These are phyloP conservation scores for Caenorhabditis remanei DNA, from an alignment of 1,140 invertebrate species.

Conservation along the genomic window DNA sequence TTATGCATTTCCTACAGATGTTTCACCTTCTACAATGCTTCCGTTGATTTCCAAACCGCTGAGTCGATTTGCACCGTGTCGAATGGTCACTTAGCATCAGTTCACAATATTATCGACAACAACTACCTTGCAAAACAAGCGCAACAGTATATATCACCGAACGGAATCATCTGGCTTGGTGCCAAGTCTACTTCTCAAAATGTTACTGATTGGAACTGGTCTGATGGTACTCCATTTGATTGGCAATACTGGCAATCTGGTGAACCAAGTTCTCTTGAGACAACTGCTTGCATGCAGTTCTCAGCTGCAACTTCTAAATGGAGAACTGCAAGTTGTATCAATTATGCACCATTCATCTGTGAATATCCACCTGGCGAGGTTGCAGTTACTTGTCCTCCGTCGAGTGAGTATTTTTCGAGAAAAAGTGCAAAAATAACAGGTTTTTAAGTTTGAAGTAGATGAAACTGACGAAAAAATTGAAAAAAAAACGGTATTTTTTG, in stretches of 20 bases:
- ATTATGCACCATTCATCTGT: neutral
- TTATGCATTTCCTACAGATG: neutral
- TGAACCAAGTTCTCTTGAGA: neutral
- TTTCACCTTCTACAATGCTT: neutral
- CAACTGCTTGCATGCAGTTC: neutral
- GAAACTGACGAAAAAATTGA: too few relatives aligned
- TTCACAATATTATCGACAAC: neutral
- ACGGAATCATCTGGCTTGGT: neutral
- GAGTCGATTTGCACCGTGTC: neutral
- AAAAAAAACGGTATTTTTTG: too few relatives aligned
- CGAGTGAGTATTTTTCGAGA: neutral
- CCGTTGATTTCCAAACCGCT: neutral
- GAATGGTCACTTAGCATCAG: neutral
- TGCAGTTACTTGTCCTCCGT: neutral
- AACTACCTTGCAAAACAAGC: neutral
- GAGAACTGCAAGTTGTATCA: neutral
- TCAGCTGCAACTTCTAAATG: neutral
- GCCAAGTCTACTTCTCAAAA: neutral
- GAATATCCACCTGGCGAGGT: neutral
- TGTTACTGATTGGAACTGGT: neutral
- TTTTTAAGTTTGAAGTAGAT: too few relatives aligned
- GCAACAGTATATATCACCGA: neutral
- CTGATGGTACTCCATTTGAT: neutral
- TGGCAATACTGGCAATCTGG: neutral
- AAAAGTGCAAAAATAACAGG: too few relatives aligned